These are phyloP conservation scores for Lysiphlebus fabarum DNA, from an alignment of 1,140 invertebrate species.

Conservation along the genomic window DNA sequence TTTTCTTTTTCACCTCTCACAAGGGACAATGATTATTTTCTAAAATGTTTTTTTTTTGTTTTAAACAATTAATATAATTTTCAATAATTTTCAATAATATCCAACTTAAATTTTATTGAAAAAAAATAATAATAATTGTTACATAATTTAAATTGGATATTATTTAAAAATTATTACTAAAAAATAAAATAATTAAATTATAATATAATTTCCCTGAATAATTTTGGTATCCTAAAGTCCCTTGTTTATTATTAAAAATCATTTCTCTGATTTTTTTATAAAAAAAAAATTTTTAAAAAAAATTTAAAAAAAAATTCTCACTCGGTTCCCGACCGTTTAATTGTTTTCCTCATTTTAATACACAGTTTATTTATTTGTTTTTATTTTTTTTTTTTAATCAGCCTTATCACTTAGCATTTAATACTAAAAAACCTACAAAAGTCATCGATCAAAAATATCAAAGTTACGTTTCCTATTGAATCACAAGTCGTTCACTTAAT, in stretches of 20 bases:
- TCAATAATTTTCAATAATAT: neutral
- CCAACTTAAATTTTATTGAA: too few relatives aligned
- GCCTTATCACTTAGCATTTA: conserved; percentile 41
- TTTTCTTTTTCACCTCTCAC: conserved; percentile 13
- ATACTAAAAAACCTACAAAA: conserved; percentile 20
- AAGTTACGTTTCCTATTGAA: conserved; percentile 46
- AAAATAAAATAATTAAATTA: too few relatives aligned
- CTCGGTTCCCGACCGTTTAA: conserved; percentile 14
- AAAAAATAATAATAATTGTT: too few relatives aligned
- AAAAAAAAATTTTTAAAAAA: too few relatives aligned
- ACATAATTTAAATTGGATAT: too few relatives aligned
- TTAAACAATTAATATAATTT: conserved; percentile 1
- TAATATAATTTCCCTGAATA: too few relatives aligned
- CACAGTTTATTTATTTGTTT: neutral
- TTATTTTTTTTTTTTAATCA: conserved; percentile 39
- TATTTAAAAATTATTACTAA: too few relatives aligned
- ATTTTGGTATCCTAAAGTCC: too few relatives aligned
- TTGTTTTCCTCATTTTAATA: neutral
- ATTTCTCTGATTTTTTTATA: too few relatives aligned
- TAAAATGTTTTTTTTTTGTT: conserved; percentile 12
- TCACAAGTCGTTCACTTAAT: conserved; percentile 40
- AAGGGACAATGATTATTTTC: conserved; percentile 16
- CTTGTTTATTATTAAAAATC: too few relatives aligned
- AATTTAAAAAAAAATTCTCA: too few relatives aligned
- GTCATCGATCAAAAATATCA: conserved; percentile 32